Conservation (phyloP, 2,888 invertebrate species). For the Eristalis tenax region DNA sequence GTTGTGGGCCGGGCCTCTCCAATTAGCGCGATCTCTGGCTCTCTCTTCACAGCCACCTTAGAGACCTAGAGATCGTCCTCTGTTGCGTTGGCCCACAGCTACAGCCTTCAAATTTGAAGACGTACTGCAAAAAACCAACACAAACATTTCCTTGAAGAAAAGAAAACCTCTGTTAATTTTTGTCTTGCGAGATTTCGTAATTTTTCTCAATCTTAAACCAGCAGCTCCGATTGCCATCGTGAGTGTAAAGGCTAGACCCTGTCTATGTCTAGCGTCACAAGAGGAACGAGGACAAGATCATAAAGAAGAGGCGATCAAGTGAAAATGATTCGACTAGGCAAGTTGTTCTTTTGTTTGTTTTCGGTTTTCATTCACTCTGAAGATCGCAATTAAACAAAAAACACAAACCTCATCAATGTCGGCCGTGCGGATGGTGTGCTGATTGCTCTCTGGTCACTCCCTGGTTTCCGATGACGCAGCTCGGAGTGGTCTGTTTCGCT, state of each 20-base stretch:
- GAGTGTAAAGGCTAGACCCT: conserved; percentile 16
- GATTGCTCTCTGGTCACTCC: background rate
- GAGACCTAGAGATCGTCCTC: no score
- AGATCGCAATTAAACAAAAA: background rate
- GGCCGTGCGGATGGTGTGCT: background rate
- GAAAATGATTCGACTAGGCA: conserved; percentile 33
- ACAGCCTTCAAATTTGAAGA: no score
- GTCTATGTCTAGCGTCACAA: conserved; percentile 10
- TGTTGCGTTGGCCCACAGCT: no score
- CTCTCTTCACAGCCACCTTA: no score
- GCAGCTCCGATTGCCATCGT: background rate
- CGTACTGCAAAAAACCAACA: no score
- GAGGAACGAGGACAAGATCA: conserved; percentile 41
- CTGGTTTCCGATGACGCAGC: conserved; percentile 10
- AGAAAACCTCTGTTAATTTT: background rate
- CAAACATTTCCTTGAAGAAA: no score
- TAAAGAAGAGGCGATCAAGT: conserved; percentile 37
- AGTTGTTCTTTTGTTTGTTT: conserved; percentile 1
- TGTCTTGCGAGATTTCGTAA: background rate
- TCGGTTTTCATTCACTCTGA: background rate
- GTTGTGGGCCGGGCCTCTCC: no score
- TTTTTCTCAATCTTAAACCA: background rate
- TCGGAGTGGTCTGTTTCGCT: background rate
- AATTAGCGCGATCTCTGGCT: no score
- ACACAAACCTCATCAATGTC: conserved; percentile 7